These are phyloP conservation scores for Eristalis pertinax DNA, from an alignment of 2,888 invertebrate genomes.

Conservation along the genomic window DNA sequence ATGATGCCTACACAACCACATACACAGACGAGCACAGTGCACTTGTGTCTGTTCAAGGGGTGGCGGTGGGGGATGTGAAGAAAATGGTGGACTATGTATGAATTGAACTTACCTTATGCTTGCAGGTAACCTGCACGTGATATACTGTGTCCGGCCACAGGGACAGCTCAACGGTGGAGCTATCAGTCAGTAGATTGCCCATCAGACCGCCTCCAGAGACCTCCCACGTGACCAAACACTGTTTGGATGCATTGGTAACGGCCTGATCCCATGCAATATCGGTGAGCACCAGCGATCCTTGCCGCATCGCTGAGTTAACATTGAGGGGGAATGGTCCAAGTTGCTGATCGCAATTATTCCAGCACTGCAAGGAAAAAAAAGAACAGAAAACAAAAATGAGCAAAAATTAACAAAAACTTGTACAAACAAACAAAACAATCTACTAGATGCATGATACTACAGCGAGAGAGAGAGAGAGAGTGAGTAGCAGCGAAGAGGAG, in stretches of 20 bases:
- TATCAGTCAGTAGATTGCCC: conserved; percentile 91
- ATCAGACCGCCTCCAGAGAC: conserved; percentile 90
- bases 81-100: not conserved
- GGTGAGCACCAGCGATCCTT: conserved; percentile 77
- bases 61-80: not conserved
- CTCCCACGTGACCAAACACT: conserved; percentile 92
- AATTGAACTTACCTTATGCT: conserved; percentile 77
- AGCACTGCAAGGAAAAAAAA: conserved; percentile 75
- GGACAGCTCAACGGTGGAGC: conserved; percentile 89
- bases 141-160: conserved; percentile 91
- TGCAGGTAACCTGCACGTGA: conserved; percentile 87
- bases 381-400: conserved; percentile 32
- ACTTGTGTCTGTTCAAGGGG: not conserved
- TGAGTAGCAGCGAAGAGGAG: conserved; percentile 4
- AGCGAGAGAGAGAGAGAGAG: not conserved
- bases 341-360: conserved; percentile 78
- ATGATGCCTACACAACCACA: conserved; percentile 12
- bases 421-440: conserved; percentile 4
- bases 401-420: conserved; percentile 53
- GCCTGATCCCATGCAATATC: conserved; percentile 78
- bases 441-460: not conserved
- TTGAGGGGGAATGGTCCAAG: conserved; percentile 77
- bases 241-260: conserved; percentile 77
- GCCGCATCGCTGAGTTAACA: conserved; percentile 76
- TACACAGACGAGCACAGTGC: not conserved